A percentile compares a stretch with the other conserved stretches of the same genome.
phyloP scores from a whole-genome alignment of 2,797 vertebrate genomes.

The Eulemur mongoz region DNA sequence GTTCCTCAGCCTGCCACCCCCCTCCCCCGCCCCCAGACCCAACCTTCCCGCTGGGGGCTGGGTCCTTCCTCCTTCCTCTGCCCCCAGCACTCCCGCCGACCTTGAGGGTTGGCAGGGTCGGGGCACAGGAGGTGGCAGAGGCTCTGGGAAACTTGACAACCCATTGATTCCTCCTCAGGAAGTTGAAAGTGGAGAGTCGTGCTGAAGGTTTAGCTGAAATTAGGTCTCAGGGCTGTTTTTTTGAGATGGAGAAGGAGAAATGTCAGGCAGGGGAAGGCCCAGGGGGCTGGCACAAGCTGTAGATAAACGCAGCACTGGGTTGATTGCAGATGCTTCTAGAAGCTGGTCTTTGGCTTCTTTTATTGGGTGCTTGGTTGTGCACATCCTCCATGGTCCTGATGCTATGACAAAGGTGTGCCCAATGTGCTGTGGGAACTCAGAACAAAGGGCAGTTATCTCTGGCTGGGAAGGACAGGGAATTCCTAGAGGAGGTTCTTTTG shows the following conservation, averaged over 20 bases:
- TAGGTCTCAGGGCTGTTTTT: slow-evolving; percentile 78
- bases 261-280: slow-evolving; percentile 64
- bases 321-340: slow-evolving; percentile 23
- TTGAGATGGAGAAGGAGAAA: slow-evolving; percentile 60
- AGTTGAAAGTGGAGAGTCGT: slow-evolving; percentile 70
- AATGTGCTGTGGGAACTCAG: not conserved
- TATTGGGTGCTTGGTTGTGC: not conserved
- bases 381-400: not conserved
- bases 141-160: slow-evolving; percentile 81
- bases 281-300: slow-evolving; percentile 39
- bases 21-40: not conserved
- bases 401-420: not conserved
- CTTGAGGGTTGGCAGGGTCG: slow-evolving; percentile 11
- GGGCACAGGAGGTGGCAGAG: slow-evolving; percentile 51
- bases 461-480: not conserved
- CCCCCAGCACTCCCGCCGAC: not conserved
- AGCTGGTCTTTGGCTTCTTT: not conserved
- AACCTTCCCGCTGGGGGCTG: not conserved
- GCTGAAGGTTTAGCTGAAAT: slow-evolving; percentile 76
- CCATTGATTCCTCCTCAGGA: slow-evolving; percentile 81
- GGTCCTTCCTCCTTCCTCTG: not conserved
- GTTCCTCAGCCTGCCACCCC: not conserved
- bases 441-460: not conserved
- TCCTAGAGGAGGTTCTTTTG: not conserved
- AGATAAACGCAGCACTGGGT: not conserved